Percentiles rank a stretch among this genome's conserved stretches.
phyloP scores from a whole-genome alignment of 2,888 invertebrate genomes.

The Sinodicranocentrus sp. region DNA sequence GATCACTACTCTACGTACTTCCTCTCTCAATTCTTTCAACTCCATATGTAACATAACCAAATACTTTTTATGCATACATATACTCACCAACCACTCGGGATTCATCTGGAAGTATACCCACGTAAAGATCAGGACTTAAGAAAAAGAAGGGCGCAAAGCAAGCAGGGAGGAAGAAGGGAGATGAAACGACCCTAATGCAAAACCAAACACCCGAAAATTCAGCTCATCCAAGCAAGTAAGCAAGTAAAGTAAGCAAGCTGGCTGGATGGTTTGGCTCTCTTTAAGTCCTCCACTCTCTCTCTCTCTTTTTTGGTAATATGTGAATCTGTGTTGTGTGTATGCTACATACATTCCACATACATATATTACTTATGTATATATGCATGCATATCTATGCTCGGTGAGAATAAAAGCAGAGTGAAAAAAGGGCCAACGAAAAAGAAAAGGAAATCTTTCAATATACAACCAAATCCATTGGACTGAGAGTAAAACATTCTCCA shows the following conservation, averaged over 20 bases:
- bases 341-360: slow-evolving; percentile 18
- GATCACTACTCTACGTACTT: slow-evolving; percentile 28
- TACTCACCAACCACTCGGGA: slow-evolving; percentile 20
- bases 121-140: slow-evolving; percentile 55
- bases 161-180: slow-evolving; percentile 33
- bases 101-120: slow-evolving; percentile 46
- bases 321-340: slow-evolving; percentile 14
- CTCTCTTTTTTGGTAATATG: slow-evolving; percentile 30
- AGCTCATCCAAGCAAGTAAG: slow-evolving; percentile 72
- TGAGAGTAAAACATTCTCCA: slow-evolving; percentile 64
- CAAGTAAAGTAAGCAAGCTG: slow-evolving; percentile 64
- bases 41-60: slow-evolving; percentile 18
- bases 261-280: slow-evolving; percentile 29
- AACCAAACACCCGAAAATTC: slow-evolving; percentile 75
- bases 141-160: slow-evolving; percentile 40
- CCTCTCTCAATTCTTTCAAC: slow-evolving; percentile 37
- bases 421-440: slow-evolving; percentile 65
- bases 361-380: slow-evolving; percentile 24
- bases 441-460: slow-evolving; percentile 58
- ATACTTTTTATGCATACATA: slow-evolving; percentile 53
- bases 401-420: slow-evolving; percentile 59
- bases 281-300: slow-evolving; percentile 17
- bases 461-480: slow-evolving; percentile 61
- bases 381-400: slow-evolving; percentile 26
- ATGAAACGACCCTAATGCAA: slow-evolving; percentile 75